Evolutionary conservation across 2,797 vertebrate genomes (phyloP), one percentile per base, ranked within the genome.

Genomic region (Pangasius macronema): DNA sequence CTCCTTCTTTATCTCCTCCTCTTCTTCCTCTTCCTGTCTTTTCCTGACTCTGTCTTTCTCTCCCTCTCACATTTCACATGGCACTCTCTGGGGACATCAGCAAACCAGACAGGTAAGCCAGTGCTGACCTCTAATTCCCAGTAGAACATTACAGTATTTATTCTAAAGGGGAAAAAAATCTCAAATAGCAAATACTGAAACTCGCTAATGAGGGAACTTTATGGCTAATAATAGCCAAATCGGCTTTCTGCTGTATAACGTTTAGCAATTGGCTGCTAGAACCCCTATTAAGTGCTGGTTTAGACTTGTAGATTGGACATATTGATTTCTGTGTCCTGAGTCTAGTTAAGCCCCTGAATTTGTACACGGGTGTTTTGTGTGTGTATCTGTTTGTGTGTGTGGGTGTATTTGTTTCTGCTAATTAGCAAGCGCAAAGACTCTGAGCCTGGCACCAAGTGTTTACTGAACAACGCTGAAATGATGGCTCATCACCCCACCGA

Each of bases 401-500:
- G 87, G 89, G 87, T 89, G 55, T 89, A 72, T 92, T 90, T 93
- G 91, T 91, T 90, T 85, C 91, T 61, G 91, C 88, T 91, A 77
- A 93, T 92, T 94, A 99, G 98, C 92, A 99, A 99, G 94, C 95
- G 98, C 87, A 99, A 99, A 90, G 98, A 99, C 89, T 98, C 98
- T 0, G 98, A 99, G 92, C 98, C 98, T 0, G 96, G 98, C 87
- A 98, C 97, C 83, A 99, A 99, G 92, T 99, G 98, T 91, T 96
- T 99, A 73, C 91, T 99, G 91, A 97, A 97, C 94, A 99, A 99
- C 0, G 97, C 97, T 0, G 98, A 99, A 89, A 97, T 98, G 85
- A 94, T 98, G 89, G 97, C 98, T 3, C 98, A 99, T 91, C 97
- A 99, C 93, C 97, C 98, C 0, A 99, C 98, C 30, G 98, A 99